phyloP scores from a whole-genome alignment of 2,113 vertebrate species.

The Marmota flaviventris region DNA sequence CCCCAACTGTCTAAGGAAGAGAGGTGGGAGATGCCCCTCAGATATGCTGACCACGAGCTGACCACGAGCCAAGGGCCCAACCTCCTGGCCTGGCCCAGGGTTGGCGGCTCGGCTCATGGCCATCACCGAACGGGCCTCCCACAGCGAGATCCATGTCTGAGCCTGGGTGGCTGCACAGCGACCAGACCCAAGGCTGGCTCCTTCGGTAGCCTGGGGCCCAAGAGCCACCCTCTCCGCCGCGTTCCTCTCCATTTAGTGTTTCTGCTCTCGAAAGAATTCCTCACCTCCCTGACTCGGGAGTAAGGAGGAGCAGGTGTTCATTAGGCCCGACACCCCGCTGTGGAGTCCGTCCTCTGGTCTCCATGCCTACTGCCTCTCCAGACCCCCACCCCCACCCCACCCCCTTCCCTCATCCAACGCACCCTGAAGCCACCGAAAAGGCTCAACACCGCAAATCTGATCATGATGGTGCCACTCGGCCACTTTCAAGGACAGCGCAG shows the following conservation, averaged over 20 bases:
- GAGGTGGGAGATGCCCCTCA: not conserved
- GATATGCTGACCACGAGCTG: not conserved
- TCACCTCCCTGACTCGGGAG: not conserved
- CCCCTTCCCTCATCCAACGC: not conserved
- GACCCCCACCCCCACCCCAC: not conserved
- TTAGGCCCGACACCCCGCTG: fast-evolving
- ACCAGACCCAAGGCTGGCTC: not conserved
- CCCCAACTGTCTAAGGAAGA: not conserved
- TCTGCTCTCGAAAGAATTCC: not conserved
- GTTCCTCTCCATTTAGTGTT: not conserved
- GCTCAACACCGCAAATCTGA: not conserved
- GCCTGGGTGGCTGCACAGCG: not conserved
- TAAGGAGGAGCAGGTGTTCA: not conserved
- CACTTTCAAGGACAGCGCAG: fast-evolving
- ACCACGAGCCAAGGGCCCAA: not conserved
- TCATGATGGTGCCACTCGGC: not conserved
- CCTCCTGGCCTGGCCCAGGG: not conserved
- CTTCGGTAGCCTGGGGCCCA: not conserved
- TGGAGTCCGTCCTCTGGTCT: not conserved
- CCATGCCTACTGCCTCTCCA: not conserved
- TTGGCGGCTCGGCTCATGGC: fast-evolving
- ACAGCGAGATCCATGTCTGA: not conserved
- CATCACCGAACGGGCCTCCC: not conserved
- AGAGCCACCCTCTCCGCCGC: not conserved
- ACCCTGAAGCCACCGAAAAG: not conserved